Base-by-base conservation (phyloP, 2,797 vertebrate species). In the Myiotriccus ornatus region DNA sequence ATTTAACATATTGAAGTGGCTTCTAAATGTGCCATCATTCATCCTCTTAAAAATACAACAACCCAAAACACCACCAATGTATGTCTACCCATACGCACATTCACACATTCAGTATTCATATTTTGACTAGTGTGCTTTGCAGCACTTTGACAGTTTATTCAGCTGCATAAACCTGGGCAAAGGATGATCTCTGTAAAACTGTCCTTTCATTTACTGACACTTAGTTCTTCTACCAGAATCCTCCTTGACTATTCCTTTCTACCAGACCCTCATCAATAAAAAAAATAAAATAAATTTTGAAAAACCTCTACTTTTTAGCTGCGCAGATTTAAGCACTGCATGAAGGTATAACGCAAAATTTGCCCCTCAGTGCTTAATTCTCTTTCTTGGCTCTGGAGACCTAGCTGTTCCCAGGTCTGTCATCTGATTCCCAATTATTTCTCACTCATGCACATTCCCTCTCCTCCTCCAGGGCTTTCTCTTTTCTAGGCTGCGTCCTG, bases 391-490 rank as follows among this genome's bases (percentile, higher is more conserved):
- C 44, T 56, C 56, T 68, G 57, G 84, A 82, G 70, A 68, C 32
- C 12, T 69, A 23, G 24, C 50, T 71, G 10, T 16, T 92, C 70
- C 41, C 50, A 87, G 16, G 55, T 91, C 18, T 92, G 43, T 81
- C 91, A 84, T 62, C 67, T 62, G 55, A 95, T 83, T 83, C 69
- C 52, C 44, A 90, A 81, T 90, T 85, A 94, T 91, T 84, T 95
- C 74, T 85, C 53, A 57, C 83, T 79, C 63, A 74, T 53, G 90
- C 39, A 76, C 49, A 63, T 92, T 91, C 70, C 77, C 16, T 80
- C 22, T 85, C 47, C 89, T 81, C 52, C 93, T 93, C 63, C 41
- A 65, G 81, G 92, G 74, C 44, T 84, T 93, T 92, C 47, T 81
- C 18, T 87, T 86, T 88, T 59, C 79, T 88, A 49, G 63, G 50